Base-by-base conservation (phyloP, 2,888 invertebrate species). In the Trissolcus brochymenae region DNA sequence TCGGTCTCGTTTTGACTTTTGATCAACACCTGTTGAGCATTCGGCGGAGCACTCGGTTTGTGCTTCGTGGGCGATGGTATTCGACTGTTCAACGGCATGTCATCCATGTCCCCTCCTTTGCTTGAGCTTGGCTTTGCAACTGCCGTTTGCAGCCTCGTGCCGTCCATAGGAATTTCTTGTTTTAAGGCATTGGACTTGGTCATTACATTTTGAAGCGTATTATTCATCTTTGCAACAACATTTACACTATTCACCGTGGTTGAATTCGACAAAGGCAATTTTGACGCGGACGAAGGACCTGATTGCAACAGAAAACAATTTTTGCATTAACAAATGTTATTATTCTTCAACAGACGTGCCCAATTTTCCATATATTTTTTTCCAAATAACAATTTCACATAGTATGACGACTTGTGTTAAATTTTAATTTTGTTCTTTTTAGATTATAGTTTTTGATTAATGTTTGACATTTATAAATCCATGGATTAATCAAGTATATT, bases 51-150 rank as follows among this genome's bases (percentile, higher is more conserved):
- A 50, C 84, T 62, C 19, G 85, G 71, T 81, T 89, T 89, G 78
- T 87, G 87, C 71, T 89, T 89, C 0, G 86, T 81, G 1, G 88
- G 89, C 21, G 89, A 89, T 13, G 88, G 88, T 86, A 89, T 89
- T 78, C 89, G 86, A 74, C 89, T 89, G 65, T 89, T 88, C 6
- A 89, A 76, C 0, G 89, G 88, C 80, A 89, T 86, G 71, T 89
- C 89, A 65, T 89, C 89, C 25, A 89, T 84, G 51, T 89, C 89
- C 60, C 84, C 84, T 54, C 84, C 84, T 54, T 87, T 86, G 70
- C 87, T 87, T 35, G 86, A 86, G 79, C 87, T 84, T 3, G 86
- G 84, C 73, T 88, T 86, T 0, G 80, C 85, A 16, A 81, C 75
- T 7, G 81, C 81, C 0, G 61, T 35, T 49, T 76, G 78, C 40